Base-by-base conservation (phyloP, 2,797 vertebrate species). In the Pampus argenteus region DNA sequence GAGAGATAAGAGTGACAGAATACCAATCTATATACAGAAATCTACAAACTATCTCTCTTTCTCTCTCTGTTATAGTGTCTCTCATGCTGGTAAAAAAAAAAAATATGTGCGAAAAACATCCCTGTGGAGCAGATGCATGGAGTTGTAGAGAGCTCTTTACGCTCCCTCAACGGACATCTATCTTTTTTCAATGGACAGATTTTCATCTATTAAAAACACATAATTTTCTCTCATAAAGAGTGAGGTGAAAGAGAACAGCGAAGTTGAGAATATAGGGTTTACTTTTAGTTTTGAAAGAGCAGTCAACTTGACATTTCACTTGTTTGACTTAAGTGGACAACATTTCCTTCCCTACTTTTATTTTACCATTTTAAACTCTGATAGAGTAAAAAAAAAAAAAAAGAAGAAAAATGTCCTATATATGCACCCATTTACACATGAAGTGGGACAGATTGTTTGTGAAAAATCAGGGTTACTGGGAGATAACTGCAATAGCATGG, bases 1-100 rank as follows among this genome's bases (percentile, higher is more conserved):
- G 85, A 84, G 89, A 86, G 91, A 88, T 84, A 81, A 89, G 77
- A 85, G 83, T 84, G 83, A 86, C 86, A 87, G 84, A 91, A 81
- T 66, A 71, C 66, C 79, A 83, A 92, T 92, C 91, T 83, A 90
- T 91, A 83, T 71, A 23, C 71, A 78, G 18, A 11, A 68, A 84
- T 87, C 81, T 83, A 52, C 81, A 86, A 63, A 84, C 64, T 77
- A 44, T 38, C 36, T 38, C 31, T 48, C 42, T 64, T 52, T 75
- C 36, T 72, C 29, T 78, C 61, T 74, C 52, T 23, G 54, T 78
- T 29, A 10, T 56, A 55, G 29, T 65, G 66, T 81, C 44, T 65
- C 52, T 87, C 44, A 13, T 47, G 47, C 76, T 66, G 45, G 25
- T 56, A 29, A 69, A 65, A 79, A 58, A 67, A 50, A 29, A 69